phyloP scores from a whole-genome alignment of 1,140 invertebrate species.

The Drosophila auraria region DNA sequence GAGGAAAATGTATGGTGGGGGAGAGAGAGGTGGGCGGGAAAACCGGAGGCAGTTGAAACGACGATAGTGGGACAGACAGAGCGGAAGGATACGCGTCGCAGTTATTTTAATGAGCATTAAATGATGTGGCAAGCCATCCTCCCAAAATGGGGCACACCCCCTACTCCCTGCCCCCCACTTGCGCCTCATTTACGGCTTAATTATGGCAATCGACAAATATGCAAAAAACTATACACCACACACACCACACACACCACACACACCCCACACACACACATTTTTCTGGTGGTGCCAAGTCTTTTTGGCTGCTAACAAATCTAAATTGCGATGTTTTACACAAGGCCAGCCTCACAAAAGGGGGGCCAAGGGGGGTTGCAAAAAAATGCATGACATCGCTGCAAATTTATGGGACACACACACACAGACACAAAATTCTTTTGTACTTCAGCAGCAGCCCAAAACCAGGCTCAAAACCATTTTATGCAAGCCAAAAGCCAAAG shows the following conservation, averaged over 20 bases:
- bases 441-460: slow-evolving; percentile 30
- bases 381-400: slow-evolving; percentile 71
- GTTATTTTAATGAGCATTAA: slow-evolving; percentile 83
- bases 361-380: slow-evolving; percentile 11
- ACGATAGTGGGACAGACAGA: slow-evolving; percentile 46
- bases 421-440: slow-evolving; percentile 59
- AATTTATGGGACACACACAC: slow-evolving; percentile 64
- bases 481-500: slow-evolving; percentile 31
- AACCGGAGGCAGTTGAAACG: slow-evolving; percentile 3
- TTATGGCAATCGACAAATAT: slow-evolving; percentile 79
- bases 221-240: slow-evolving; percentile 66
- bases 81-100: slow-evolving; percentile 62
- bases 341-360: slow-evolving; percentile 20
- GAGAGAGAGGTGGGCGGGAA: too few relatives aligned
- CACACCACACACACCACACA: slow-evolving; percentile 39
- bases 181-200: slow-evolving; percentile 76
- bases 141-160: background rate
- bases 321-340: slow-evolving; percentile 60
- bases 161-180: background rate
- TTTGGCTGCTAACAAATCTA: slow-evolving; percentile 41
- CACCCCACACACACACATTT: slow-evolving; percentile 45
- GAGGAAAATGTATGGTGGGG: background rate
- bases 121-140: slow-evolving; percentile 75
- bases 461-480: slow-evolving; percentile 43
- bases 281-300: slow-evolving; percentile 15